These are phyloP conservation scores for Sceliomorpha sp. DNA, from an alignment of 2,888 invertebrate species.

Conservation along the genomic window DNA sequence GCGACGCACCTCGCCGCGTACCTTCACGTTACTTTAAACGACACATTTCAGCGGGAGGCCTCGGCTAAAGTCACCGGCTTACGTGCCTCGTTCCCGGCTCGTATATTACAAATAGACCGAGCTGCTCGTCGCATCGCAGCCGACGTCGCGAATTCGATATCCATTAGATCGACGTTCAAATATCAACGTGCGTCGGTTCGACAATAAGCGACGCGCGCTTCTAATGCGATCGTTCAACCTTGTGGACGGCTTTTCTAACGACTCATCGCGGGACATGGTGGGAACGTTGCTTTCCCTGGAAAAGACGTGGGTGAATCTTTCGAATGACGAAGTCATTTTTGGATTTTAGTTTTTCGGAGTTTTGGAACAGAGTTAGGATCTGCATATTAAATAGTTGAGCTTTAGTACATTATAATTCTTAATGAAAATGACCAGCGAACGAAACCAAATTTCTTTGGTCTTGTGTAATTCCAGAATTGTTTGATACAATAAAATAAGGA, in stretches of 20 bases:
- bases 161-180: slow-evolving; percentile 57
- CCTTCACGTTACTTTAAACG: slow-evolving; percentile 77
- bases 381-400: no score
- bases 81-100: slow-evolving; percentile 60
- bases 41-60: slow-evolving; percentile 71
- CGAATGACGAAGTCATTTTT: slow-evolving; percentile 45
- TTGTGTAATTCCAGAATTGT: no score
- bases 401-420: no score
- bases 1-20: slow-evolving; percentile 74
- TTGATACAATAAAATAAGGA: no score
- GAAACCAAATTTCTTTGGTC: no score
- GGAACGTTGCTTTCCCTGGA: slow-evolving; percentile 25
- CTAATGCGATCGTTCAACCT: slow-evolving; percentile 43
- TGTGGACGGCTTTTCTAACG: slow-evolving; percentile 23
- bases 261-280: slow-evolving; percentile 29
- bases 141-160: slow-evolving; percentile 68
- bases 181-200: slow-evolving; percentile 51
- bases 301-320: slow-evolving; percentile 33
- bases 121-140: slow-evolving; percentile 60
- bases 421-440: no score
- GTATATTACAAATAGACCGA: slow-evolving; percentile 59
- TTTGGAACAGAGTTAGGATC: no score
- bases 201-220: slow-evolving; percentile 34
- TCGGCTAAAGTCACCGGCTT: slow-evolving; percentile 62
- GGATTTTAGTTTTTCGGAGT: slow-evolving; percentile 45